These are phyloP conservation scores for Scatophagus argus DNA, from an alignment of 2,113 vertebrate species.

Conservation along the genomic window DNA sequence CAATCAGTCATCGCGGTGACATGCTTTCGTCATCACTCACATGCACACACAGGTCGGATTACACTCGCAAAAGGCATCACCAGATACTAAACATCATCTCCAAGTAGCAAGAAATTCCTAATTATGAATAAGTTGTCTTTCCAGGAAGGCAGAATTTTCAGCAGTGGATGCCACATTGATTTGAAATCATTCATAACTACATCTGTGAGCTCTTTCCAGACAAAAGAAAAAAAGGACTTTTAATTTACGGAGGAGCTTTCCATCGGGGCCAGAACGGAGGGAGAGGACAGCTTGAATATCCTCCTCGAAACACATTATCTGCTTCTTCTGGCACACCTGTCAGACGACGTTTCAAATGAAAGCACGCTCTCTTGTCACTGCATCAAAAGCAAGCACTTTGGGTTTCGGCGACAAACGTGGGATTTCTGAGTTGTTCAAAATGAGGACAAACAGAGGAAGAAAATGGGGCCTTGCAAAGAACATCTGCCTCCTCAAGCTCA, in stretches of 20 bases:
- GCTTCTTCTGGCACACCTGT: conserved; percentile 74
- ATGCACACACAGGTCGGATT: conserved; percentile 28
- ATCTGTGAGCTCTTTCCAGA: conserved; percentile 46
- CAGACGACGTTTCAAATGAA: conserved; percentile 71
- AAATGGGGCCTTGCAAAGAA: conserved; percentile 49
- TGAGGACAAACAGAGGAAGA: conserved; percentile 57
- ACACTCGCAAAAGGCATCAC: not conserved
- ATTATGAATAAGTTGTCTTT: not conserved
- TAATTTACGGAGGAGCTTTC: conserved; percentile 65
- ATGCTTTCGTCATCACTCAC: conserved; percentile 43
- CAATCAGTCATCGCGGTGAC: conserved; percentile 51
- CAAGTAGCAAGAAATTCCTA: not conserved
- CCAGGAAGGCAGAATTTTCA: conserved; percentile 2
- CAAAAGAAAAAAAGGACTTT: conserved; percentile 25
- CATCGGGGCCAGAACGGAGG: conserved; percentile 52
- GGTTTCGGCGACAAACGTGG: conserved; percentile 61
- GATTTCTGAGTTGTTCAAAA: conserved; percentile 60
- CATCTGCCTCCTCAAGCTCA: conserved; percentile 62
- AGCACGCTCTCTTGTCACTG: conserved; percentile 54
- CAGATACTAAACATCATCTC: not conserved
- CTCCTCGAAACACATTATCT: conserved; percentile 65
- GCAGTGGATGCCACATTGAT: conserved; percentile 17
- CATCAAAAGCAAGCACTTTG: conserved; percentile 60
- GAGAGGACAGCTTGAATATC: conserved; percentile 68
- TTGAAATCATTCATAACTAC: conserved; percentile 43